Evolutionary conservation across 2,888 invertebrate genomes (phyloP).

Genomic region (Ornithoptera priamus): DNA sequence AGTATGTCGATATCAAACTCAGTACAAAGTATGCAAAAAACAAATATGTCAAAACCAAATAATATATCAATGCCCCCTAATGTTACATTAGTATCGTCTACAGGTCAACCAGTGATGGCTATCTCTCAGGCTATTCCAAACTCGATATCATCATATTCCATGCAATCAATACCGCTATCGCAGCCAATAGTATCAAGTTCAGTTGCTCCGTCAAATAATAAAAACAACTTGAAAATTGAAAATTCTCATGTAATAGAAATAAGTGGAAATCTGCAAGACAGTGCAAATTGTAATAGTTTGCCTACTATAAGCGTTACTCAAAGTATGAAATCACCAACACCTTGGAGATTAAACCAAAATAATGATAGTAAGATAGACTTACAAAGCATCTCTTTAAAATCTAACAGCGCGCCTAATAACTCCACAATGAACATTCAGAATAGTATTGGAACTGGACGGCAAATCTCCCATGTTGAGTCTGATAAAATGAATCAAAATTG

Average conservation of each 20-base stretch:
- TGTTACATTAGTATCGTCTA: slow-evolving; percentile 71
- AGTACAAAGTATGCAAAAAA: slow-evolving; percentile 61
- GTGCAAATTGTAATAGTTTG: slow-evolving; percentile 54
- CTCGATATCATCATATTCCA: slow-evolving; percentile 59
- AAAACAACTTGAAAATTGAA: slow-evolving; percentile 67
- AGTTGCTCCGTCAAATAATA: slow-evolving; percentile 64
- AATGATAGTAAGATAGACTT: slow-evolving; percentile 64
- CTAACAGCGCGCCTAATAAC: slow-evolving; percentile 49
- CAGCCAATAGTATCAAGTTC: slow-evolving; percentile 76
- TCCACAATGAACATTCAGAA: slow-evolving; percentile 59
- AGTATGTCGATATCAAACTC: slow-evolving; percentile 65
- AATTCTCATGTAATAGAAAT: slow-evolving; percentile 74
- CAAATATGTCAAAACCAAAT: slow-evolving; percentile 57
- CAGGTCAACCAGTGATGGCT: slow-evolving; percentile 74
- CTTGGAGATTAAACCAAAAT: slow-evolving; percentile 63
- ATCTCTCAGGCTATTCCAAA: slow-evolving; percentile 71
- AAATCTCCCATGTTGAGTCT: slow-evolving; percentile 54
- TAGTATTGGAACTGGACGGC: slow-evolving; percentile 49
- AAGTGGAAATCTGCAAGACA: slow-evolving; percentile 70
- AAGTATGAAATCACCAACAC: slow-evolving; percentile 70
- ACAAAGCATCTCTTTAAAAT: slow-evolving; percentile 61
- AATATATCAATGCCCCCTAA: slow-evolving; percentile 69
- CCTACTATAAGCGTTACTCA: slow-evolving; percentile 75
- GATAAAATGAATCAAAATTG: slow-evolving; percentile 68
- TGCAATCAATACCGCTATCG: slow-evolving; percentile 71